These are phyloP conservation scores for Hoplostethus mediterraneus DNA, from an alignment of 2,797 vertebrate species.

Conservation along the genomic window DNA sequence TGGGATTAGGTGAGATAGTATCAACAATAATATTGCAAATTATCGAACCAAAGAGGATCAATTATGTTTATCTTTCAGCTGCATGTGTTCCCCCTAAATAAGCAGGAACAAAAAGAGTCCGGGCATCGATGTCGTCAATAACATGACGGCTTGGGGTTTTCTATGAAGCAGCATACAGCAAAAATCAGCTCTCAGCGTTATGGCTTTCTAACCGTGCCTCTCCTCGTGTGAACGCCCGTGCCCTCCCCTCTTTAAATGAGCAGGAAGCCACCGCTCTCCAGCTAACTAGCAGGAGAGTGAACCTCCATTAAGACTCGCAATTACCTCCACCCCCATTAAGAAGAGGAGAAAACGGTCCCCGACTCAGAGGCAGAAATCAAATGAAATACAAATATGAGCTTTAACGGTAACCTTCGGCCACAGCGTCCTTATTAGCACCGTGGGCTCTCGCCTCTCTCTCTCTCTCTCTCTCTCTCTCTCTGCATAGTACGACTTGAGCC, in stretches of 20 bases:
- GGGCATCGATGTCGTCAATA: constrained; percentile 62
- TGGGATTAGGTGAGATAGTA: constrained; percentile 44
- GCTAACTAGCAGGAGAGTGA: constrained; percentile 64
- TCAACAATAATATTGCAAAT: constrained; percentile 69
- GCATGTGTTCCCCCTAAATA: constrained; percentile 53
- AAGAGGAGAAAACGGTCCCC: constrained; percentile 54
- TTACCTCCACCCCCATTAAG: constrained; percentile 75
- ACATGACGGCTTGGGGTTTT: constrained; percentile 49
- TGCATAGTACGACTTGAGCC: constrained; percentile 66
- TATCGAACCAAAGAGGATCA: constrained; percentile 74
- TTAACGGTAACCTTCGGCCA: constrained; percentile 76
- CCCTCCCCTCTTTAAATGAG: constrained; percentile 67
- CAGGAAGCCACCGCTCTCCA: constrained; percentile 53
- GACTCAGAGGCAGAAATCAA: constrained; percentile 68
- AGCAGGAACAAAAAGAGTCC: constrained; percentile 47
- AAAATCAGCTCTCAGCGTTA: constrained; percentile 66
- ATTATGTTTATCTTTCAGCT: constrained; percentile 79
- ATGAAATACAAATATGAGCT: constrained; percentile 78
- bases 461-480: constrained; percentile 20
- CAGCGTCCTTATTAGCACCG: constrained; percentile 72
- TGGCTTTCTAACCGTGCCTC: constrained; percentile 46
- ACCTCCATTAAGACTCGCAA: constrained; percentile 74
- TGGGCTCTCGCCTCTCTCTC: constrained; percentile 33
- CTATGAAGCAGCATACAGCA: constrained; percentile 50
- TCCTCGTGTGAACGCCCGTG: constrained; percentile 49